Conservation (phyloP, 2,888 invertebrate genomes). For the Tenthredo notha region DNA sequence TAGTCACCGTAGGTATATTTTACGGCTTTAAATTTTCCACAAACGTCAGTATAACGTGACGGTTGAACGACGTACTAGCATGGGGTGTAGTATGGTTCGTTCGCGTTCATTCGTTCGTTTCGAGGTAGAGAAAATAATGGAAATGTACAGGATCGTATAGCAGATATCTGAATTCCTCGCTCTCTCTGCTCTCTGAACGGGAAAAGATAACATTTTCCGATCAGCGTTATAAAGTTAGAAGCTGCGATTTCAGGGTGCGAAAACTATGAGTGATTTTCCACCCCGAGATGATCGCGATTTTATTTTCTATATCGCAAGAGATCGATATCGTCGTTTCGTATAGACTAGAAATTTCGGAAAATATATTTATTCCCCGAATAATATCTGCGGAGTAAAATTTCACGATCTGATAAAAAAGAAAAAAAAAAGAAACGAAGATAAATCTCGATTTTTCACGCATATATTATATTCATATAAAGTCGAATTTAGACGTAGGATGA, state of each 20-base stretch:
- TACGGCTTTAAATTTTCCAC: slow-evolving; percentile 20
- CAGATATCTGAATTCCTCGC: background rate
- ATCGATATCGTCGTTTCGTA: no score
- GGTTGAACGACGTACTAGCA: background rate
- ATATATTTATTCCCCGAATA: no score
- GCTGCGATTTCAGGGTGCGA: background rate
- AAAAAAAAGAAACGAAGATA: no score
- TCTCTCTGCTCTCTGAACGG: background rate
- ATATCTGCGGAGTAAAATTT: no score
- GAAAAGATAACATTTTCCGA: background rate
- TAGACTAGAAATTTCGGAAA: no score
- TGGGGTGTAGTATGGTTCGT: background rate
- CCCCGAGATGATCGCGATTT: no score
- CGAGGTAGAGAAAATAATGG: slow-evolving; percentile 11
- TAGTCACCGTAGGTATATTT: slow-evolving; percentile 11
- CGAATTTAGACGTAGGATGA: background rate
- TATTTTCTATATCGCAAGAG: no score
- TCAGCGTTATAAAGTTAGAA: background rate
- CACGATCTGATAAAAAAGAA: no score
- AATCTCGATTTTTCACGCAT: no score
- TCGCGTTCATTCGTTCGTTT: background rate
- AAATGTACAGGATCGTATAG: slow-evolving; percentile 6
- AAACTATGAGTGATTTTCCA: background rate
- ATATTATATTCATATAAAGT: no score
- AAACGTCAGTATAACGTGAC: background rate